phyloP scores from a whole-genome alignment of 2,797 vertebrate species.

The Mionectes olivaceus region DNA sequence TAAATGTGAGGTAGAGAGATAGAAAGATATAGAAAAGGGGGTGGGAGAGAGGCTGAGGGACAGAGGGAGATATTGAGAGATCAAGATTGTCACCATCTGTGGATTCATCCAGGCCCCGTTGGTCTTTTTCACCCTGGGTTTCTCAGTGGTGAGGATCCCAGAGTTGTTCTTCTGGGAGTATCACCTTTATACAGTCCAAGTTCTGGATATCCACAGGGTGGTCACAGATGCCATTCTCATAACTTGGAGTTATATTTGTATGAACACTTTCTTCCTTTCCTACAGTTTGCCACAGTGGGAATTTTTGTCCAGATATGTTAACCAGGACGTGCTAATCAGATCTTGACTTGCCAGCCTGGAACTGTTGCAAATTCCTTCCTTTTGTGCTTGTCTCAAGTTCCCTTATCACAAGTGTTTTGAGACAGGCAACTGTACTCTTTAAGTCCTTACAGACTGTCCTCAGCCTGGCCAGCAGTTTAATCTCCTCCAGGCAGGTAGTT shows the following conservation, averaged over 20 bases:
- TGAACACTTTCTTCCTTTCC: background rate
- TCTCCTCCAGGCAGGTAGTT: background rate
- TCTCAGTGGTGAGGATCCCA: background rate
- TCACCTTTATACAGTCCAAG: background rate
- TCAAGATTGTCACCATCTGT: background rate
- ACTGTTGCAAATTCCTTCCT: background rate
- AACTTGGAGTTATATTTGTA: background rate
- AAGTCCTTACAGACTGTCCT: background rate
- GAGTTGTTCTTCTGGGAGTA: accelerated
- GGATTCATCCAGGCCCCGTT: accelerated
- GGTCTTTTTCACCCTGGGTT: background rate
- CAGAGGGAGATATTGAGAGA: background rate
- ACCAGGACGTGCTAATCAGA: background rate
- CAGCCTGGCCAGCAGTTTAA: background rate
- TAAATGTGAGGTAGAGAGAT: background rate
- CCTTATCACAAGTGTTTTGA: background rate
- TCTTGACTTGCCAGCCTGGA: accelerated
- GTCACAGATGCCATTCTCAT: background rate
- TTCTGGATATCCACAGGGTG: background rate
- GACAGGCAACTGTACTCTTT: background rate
- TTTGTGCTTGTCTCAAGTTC: background rate
- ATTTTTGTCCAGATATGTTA: background rate
- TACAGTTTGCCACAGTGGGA: background rate
- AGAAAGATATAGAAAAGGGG: background rate
- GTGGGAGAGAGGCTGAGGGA: background rate